These are phyloP conservation scores for Eueremaeus valkanovi DNA, from an alignment of 2,888 invertebrate genomes.

Conservation along the genomic window DNA sequence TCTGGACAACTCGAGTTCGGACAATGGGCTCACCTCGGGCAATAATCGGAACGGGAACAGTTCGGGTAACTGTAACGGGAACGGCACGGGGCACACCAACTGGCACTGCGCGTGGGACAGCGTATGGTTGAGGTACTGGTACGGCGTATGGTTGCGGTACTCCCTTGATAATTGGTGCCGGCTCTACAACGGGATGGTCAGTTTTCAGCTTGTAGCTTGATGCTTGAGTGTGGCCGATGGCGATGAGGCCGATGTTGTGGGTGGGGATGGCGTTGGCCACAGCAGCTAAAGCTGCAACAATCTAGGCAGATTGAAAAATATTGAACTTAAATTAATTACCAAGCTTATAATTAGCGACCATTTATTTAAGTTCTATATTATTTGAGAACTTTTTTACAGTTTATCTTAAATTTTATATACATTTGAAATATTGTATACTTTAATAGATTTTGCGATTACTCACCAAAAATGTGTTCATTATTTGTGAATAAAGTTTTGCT, in stretches of 20 bases:
- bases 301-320: background rate
- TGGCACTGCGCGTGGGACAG: constrained; percentile 32
- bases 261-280: background rate
- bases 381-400: too few relatives aligned
- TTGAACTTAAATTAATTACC: too few relatives aligned
- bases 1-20: constrained; percentile 15
- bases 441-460: too few relatives aligned
- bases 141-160: constrained; percentile 39
- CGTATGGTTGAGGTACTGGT: constrained; percentile 31
- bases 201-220: constrained; percentile 23
- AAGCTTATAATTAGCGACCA: too few relatives aligned
- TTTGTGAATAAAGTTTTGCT: too few relatives aligned
- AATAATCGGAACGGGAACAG: constrained; percentile 32
- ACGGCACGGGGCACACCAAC: constrained; percentile 36
- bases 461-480: too few relatives aligned
- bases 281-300: background rate
- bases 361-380: too few relatives aligned
- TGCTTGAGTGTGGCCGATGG: background rate
- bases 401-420: too few relatives aligned
- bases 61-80: constrained; percentile 22
- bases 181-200: constrained; percentile 17
- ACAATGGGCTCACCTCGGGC: constrained; percentile 37
- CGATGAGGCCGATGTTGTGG: background rate
- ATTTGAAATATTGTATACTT: too few relatives aligned
- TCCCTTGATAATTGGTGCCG: constrained; percentile 36